A percentile compares a stretch with the other conserved stretches of the same genome.
phyloP scores from a whole-genome alignment of 2,888 invertebrate genomes.

The Nomada flava region DNA sequence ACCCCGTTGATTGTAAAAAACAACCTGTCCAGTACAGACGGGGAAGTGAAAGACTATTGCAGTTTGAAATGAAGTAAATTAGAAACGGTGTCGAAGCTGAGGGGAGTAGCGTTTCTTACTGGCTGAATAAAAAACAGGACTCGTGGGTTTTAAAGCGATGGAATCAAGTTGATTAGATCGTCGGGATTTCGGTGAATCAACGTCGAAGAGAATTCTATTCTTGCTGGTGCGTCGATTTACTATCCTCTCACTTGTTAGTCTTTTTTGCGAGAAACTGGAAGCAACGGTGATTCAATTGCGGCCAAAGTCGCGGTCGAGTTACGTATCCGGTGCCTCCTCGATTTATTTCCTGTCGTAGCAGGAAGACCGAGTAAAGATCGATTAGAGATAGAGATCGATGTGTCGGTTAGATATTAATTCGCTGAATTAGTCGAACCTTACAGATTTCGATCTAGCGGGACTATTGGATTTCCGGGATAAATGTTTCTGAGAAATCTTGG shows the following conservation, averaged over 20 bases:
- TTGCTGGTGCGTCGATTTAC: slow-evolving; percentile 55
- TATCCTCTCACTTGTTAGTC: slow-evolving; percentile 52
- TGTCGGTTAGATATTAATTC: slow-evolving; percentile 45
- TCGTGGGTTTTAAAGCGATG: slow-evolving; percentile 1
- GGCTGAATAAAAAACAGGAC: not conserved
- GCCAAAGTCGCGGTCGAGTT: slow-evolving; percentile 57
- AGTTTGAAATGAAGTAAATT: not conserved
- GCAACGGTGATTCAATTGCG: slow-evolving; percentile 63
- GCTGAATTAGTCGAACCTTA: slow-evolving; percentile 26
- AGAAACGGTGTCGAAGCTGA: not conserved
- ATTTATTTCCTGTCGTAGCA: slow-evolving; percentile 59
- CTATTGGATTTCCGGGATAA: not conserved
- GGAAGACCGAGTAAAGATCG: slow-evolving; percentile 42
- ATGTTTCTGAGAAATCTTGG: too few relatives aligned
- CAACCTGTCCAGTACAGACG: too few relatives aligned
- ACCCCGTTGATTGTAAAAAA: too few relatives aligned
- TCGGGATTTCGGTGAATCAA: slow-evolving; percentile 50
- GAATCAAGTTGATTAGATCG: slow-evolving; percentile 42
- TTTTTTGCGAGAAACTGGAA: slow-evolving; percentile 43
- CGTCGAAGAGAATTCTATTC: slow-evolving; percentile 49
- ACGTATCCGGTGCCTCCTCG: slow-evolving; percentile 50
- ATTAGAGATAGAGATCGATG: slow-evolving; percentile 53
- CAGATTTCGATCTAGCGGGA: not conserved
- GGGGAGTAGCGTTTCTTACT: not conserved
- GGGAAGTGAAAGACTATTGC: too few relatives aligned